Evolutionary conservation across 2,888 invertebrate species (phyloP), one percentile per base, ranked within the genome.

Genomic region (Anaspis maculata): DNA sequence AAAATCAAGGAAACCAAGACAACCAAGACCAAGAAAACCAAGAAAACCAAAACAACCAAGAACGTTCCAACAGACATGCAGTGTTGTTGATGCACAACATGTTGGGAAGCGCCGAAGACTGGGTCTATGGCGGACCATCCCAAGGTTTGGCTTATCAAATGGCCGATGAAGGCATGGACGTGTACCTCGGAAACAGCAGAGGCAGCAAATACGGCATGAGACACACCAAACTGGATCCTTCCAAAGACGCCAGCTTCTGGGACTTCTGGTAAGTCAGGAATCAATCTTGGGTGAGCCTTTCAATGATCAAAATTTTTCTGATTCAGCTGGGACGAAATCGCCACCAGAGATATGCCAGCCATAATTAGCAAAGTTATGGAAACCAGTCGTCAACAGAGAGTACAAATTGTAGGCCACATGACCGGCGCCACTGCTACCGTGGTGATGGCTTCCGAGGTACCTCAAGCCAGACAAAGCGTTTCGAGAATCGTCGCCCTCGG

Each of bases 41-140:
- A n/a, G n/a, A n/a, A n/a, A n/a, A n/a, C n/a, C n/a, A n/a, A n/a
- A n/a, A n/a, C n/a, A n/a, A n/a, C n/a, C n/a, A n/a, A n/a, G n/a
- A n/a, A n/a, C n/a, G n/a, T n/a, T n/a, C n/a, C 7, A 13, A 46
- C 42, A 51, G 45, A 49, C 68, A 50, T 46, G 82, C 71, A 7
- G 79, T 76, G 34, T 66, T 85, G 33, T 57, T 88, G 21, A 82
- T 85, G 51, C 87, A 87, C 52, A 90, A 90, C 0, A 62, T 90
- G 2, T 64, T 84, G 1, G 74, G 76, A 10, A 78, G 79, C 48
- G 80, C 84, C 0, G 76, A 79, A 0, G 79, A 80, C 55, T 89
- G 81, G 80, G 67, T 88, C 1, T 61, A 81, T 9, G 67, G 77
- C 32, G 79, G 81, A 4, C 77, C 69, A 0, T 57, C 67, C 15